A percentile compares a stretch with the other conserved stretches of the same genome.
phyloP scores from a whole-genome alignment of 2,113 vertebrate genomes.

The Sinocyclocheilus anophthalmus region DNA sequence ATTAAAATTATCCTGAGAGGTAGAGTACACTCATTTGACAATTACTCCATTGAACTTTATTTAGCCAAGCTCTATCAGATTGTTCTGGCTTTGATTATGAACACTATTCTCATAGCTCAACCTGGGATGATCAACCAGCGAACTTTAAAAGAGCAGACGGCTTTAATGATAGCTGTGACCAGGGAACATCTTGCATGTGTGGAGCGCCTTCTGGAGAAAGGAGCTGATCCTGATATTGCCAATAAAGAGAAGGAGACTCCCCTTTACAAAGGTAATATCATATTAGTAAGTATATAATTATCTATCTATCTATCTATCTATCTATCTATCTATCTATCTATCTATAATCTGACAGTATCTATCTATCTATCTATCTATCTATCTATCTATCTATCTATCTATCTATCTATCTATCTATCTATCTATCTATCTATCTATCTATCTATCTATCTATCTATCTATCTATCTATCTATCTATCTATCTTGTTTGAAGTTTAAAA shows the following conservation, averaged over 20 bases:
- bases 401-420: neutral
- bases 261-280: constrained; percentile 81
- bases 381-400: neutral
- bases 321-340: neutral
- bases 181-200: constrained; percentile 77
- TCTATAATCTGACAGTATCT: neutral
- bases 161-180: constrained; percentile 80
- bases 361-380: no score
- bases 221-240: constrained; percentile 83
- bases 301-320: neutral
- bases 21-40: neutral
- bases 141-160: constrained; percentile 80
- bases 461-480: no score
- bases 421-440: no score
- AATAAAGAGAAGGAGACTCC: constrained; percentile 83
- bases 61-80: neutral
- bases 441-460: neutral
- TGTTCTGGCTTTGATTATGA: neutral
- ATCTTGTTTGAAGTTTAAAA: neutral
- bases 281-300: neutral
- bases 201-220: constrained; percentile 76
- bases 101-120: constrained; percentile 68
- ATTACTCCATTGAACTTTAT: neutral
- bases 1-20: constrained; percentile 52
- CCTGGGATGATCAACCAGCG: constrained; percentile 79